A percentile compares a stretch with the other conserved stretches of the same genome.
Conservation (phyloP, 2,113 vertebrate genomes). For the Notarius quadriscutis region DNA sequence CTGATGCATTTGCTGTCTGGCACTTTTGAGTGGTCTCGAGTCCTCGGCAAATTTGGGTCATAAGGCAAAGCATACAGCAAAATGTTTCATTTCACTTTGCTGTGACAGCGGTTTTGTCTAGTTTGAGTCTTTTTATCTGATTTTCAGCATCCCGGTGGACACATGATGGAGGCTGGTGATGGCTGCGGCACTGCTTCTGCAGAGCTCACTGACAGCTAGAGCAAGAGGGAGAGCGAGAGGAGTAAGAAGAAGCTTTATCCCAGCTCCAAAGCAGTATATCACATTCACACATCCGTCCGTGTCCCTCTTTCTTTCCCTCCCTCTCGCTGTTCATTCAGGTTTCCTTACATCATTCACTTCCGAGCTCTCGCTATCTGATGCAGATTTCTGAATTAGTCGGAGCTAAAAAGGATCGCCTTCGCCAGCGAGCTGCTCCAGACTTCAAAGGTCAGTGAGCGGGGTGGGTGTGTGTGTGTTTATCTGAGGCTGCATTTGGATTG, state of each 20-base stretch:
- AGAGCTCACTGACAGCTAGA: not conserved
- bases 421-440: slow-evolving; percentile 11
- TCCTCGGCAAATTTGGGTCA: not conserved
- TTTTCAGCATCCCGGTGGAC: slow-evolving; percentile 12
- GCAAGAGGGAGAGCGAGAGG: not conserved
- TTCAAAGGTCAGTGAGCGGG: slow-evolving; percentile 13
- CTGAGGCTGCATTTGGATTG: slow-evolving; percentile 41
- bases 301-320: not conserved
- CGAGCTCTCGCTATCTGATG: slow-evolving; percentile 13
- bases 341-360: not conserved
- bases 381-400: slow-evolving; percentile 20
- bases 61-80: not conserved
- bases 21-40: not conserved
- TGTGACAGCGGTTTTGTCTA: slow-evolving; percentile 1
- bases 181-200: slow-evolving; percentile 1
- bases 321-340: not conserved
- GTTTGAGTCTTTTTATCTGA: not conserved
- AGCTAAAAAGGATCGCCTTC: slow-evolving; percentile 31
- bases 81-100: not conserved
- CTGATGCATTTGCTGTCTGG: not conserved
- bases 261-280: not conserved
- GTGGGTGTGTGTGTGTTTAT: slow-evolving; percentile 35
- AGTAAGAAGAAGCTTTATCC: not conserved
- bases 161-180: slow-evolving; percentile 17
- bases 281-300: not conserved